Evolutionary conservation across 2,888 invertebrate genomes (phyloP), one percentile per base, ranked within the genome.

Genomic region (Heliconius aoede): DNA sequence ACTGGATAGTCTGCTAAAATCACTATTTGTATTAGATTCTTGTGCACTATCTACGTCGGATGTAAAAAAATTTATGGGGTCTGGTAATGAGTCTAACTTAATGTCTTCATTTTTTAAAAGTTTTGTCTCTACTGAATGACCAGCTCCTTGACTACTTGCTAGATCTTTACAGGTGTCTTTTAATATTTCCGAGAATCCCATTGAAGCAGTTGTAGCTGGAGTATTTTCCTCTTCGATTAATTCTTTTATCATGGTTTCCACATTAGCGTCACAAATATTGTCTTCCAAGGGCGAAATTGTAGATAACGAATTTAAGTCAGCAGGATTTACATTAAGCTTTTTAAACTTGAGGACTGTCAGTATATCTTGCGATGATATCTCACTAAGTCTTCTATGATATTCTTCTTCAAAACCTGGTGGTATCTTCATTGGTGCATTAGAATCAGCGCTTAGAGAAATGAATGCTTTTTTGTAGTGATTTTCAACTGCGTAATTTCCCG

Each of bases 331-430:
- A 30, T 32, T 86, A 77, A 87, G 81, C 32, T 81, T 76, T 13
- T 83, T 84, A 4, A 81, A 76, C n/a, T 77, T 82, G 28, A 77
- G 62, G 24, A 24, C 64, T 36, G 65, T 55, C 26, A 73, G 18
- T 80, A 80, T 80, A 32, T 82, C 80, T 74, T 81, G 80, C 13
- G 79, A 76, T 18, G 83, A 78, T 46, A 84, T 64, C 11, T 78
- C 83, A 69, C 85, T 85, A 30, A 85, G 74, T 77, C 83, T 82
- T 77, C 84, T 85, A 72, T 85, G 83, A 78, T 84, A 90, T 79
- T 91, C 90, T n/a, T 89, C 88, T 85, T 93, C 92, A 69, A 93
- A 93, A 0, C 93, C 93, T 15, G 93, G 92, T 1, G 93, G 93
- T 60, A 92, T 86, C 4, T 86, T 83, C 58, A 88, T 82, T 5